These are phyloP conservation scores for Capreolus pygargus DNA, from an alignment of 2,113 vertebrate species.

Conservation along the genomic window DNA sequence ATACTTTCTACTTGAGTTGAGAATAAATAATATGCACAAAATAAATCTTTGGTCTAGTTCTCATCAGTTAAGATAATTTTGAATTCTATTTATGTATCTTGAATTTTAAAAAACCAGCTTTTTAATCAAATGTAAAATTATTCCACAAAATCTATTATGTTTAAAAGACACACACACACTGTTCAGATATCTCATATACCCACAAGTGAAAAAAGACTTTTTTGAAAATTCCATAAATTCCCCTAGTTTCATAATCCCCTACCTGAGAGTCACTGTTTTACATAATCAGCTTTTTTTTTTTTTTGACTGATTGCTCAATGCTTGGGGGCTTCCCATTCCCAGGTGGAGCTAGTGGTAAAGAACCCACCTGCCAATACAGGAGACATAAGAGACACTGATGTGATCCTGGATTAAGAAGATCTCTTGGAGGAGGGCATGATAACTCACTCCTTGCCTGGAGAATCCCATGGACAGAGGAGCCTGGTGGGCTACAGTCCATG, in stretches of 20 bases:
- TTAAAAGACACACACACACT: background rate
- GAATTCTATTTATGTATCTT: background rate
- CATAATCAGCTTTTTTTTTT: background rate
- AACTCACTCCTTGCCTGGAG: background rate
- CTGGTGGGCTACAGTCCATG: accelerated
- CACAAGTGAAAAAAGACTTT: background rate
- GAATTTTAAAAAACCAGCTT: background rate
- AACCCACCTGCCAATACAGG: background rate
- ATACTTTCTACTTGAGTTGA: background rate
- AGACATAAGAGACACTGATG: background rate
- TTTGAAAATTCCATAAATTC: background rate
- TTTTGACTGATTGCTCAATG: background rate
- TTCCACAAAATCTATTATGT: background rate
- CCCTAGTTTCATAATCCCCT: background rate
- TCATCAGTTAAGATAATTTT: background rate
- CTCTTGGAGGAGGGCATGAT: background rate
- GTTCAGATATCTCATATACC: background rate
- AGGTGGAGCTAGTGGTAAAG: background rate
- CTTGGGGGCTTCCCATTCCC: background rate
- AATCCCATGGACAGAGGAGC: background rate
- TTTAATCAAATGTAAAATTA: background rate
- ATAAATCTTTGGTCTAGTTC: background rate
- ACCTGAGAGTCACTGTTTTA: background rate
- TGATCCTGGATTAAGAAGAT: background rate
- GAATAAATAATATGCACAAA: background rate